Percentiles rank a stretch among this genome's conserved stretches.
Conservation (phyloP, 1,140 invertebrate species). For the Drosophila quadrilineata region DNA sequence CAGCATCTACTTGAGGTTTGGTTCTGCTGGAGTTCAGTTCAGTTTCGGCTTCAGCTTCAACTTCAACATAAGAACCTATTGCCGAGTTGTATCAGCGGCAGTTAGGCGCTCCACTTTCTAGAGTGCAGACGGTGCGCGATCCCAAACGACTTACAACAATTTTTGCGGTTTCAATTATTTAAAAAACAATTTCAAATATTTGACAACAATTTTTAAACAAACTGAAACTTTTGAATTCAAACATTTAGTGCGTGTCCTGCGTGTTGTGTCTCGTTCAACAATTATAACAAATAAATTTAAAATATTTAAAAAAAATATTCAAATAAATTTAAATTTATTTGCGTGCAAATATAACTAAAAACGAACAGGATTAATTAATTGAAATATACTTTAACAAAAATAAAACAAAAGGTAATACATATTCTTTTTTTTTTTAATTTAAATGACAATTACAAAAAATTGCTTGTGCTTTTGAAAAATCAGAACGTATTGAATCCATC, state of each 20-base stretch:
- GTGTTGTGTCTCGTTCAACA: slow-evolving; percentile 16
- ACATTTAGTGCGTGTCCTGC: slow-evolving; percentile 54
- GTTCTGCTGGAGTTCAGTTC: too few relatives aligned
- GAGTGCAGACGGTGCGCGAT: slow-evolving; percentile 63
- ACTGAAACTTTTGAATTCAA: slow-evolving; percentile 5
- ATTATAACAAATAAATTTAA: slow-evolving; percentile 26
- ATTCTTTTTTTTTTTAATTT: too few relatives aligned
- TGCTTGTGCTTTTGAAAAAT: slow-evolving; percentile 4
- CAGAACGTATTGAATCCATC: slow-evolving; percentile 40
- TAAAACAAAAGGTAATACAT: slow-evolving; percentile 27
- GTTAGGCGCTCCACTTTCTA: slow-evolving; percentile 73
- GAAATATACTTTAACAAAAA: neutral
- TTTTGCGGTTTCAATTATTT: slow-evolving; percentile 25
- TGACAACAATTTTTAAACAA: neutral
- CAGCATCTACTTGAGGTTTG: slow-evolving; percentile 48
- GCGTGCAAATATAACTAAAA: slow-evolving; percentile 16
- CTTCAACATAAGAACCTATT: slow-evolving; percentile 75
- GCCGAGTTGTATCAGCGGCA: slow-evolving; percentile 51
- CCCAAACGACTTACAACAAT: slow-evolving; percentile 1
- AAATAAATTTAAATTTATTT: neutral
- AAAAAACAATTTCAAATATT: slow-evolving; percentile 7
- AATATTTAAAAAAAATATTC: neutral
- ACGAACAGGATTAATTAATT: slow-evolving; percentile 25
- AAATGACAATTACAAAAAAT: slow-evolving; percentile 16
- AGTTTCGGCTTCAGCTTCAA: too few relatives aligned